Percentiles rank a stretch among this genome's conserved stretches.
Evolutionary conservation across 2,113 vertebrate species (phyloP).

Genomic region (Verasper variegatus): DNA sequence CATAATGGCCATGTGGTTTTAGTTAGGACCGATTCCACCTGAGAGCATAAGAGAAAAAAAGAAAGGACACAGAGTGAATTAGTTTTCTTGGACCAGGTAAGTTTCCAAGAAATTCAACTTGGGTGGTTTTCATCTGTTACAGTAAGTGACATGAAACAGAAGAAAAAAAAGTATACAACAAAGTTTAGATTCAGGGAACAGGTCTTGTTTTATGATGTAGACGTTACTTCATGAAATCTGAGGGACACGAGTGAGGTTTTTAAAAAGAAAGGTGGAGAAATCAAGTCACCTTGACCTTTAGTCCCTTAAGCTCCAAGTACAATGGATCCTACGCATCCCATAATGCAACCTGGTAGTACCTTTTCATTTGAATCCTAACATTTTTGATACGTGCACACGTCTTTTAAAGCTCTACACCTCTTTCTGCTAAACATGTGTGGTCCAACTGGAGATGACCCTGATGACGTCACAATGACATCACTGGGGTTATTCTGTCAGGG

Average conservation of each 20-base stretch:
- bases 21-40: slow-evolving; percentile 72
- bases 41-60: slow-evolving; percentile 44
- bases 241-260: too few species aligned
- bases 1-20: slow-evolving; percentile 81
- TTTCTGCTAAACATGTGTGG: slow-evolving; percentile 10
- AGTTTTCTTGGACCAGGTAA: slow-evolving; percentile 62
- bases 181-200: background rate
- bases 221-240: background rate
- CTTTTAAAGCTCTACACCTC: background rate
- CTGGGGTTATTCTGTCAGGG: background rate
- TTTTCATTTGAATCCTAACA: background rate
- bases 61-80: slow-evolving; percentile 39
- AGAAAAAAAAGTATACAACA: slow-evolving; percentile 6
- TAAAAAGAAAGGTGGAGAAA: too few species aligned
- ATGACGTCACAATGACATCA: slow-evolving; percentile 15
- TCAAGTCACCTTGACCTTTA: background rate
- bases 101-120: slow-evolving; percentile 62
- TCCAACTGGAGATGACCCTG: background rate
- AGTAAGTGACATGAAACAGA: slow-evolving; percentile 38
- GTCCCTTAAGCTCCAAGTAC: background rate
- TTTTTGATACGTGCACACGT: background rate
- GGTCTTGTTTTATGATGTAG: background rate
- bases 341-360: background rate
- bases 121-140: slow-evolving; percentile 61
- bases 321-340: background rate